Evolutionary conservation across 2,113 vertebrate species (phyloP), one percentile per base, ranked within the genome.

Genomic region (Saccopteryx leptura): DNA sequence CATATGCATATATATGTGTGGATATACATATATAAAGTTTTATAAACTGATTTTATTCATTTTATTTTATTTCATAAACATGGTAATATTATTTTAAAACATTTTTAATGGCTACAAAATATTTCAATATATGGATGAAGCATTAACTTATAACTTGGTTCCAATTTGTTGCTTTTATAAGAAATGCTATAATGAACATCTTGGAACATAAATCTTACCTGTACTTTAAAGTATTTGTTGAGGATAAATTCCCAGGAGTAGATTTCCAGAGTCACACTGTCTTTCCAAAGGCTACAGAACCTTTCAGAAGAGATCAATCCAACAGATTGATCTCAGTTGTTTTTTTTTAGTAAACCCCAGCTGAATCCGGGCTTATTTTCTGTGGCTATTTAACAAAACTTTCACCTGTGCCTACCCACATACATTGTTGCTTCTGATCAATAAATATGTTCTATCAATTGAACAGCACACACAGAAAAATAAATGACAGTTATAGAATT

Each of bases 321-420:
- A 95, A 76, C 93, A 58, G 85, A 88, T 95, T 52, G 88, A 92
- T 82, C 88, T 48, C 21, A 2, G 54, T 92, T 92, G 39, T 71
- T 78, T 93, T 72, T 91, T 94, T 81, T 94, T 90, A 92, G 94
- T 83, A 95, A 90, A 86, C 79, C 54, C 24, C 15, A 81, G 71
- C 76, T 78, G 80, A 87, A 92, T 92, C 69, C 66, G 60, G 46
- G 39, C 66, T 88, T 89, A 13, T 88, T 94, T 68, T 90, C 58
- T 50, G 1, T 81, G 39, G 65, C 69, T 93, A 33, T 91, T 82
- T 48, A 80, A 71, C 90, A 65, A 86, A 76, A 79, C 74, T 80
- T 65, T 91, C 75, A 80, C 87, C 93, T 94, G 87, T 95, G 65
- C 87, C 94, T 91, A 71, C 28, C 11, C 26, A 60, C 71, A 19